phyloP scores from a whole-genome alignment of 2,888 invertebrate species.

The Patella depressa region DNA sequence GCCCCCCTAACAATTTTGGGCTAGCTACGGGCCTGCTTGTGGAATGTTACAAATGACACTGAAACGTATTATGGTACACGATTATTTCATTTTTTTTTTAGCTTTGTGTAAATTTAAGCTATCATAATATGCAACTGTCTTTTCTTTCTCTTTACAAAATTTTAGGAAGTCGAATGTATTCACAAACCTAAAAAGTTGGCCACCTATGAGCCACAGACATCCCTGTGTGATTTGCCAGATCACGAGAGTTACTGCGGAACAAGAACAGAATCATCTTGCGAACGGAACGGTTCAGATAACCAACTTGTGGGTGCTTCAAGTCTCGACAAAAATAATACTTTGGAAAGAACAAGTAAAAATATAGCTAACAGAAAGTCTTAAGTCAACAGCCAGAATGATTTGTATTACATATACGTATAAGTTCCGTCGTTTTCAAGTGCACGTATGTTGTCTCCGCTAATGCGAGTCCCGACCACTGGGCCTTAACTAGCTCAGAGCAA shows the following conservation, averaged over 20 bases:
- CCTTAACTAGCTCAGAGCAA: too few relatives aligned
- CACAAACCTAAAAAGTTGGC: conserved; percentile 32
- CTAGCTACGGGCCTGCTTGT: too few relatives aligned
- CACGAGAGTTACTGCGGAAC: conserved; percentile 82
- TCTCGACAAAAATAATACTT: conserved; percentile 8
- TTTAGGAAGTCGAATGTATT: conserved; percentile 75
- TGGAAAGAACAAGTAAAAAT: conserved; percentile 23
- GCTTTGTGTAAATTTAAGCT: not conserved
- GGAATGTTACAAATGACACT: too few relatives aligned
- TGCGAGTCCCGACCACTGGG: too few relatives aligned
- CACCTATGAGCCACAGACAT: too few relatives aligned
- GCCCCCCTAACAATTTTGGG: too few relatives aligned
- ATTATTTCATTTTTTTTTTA: too few relatives aligned
- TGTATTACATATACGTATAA: not conserved
- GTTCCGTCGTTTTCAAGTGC: not conserved
- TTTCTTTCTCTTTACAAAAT: conserved; percentile 15
- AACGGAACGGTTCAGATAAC: not conserved
- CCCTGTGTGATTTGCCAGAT: conserved; percentile 76
- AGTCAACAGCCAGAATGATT: conserved; percentile 42
- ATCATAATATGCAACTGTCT: not conserved
- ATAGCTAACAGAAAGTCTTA: conserved; percentile 40
- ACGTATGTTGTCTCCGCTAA: too few relatives aligned
- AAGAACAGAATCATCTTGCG: conserved; percentile 76
- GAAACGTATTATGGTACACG: too few relatives aligned
- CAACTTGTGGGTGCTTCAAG: not conserved